Evolutionary conservation across 2,113 vertebrate genomes (phyloP), one percentile per base, ranked within the genome.

Genomic region (Camelus dromedarius): DNA sequence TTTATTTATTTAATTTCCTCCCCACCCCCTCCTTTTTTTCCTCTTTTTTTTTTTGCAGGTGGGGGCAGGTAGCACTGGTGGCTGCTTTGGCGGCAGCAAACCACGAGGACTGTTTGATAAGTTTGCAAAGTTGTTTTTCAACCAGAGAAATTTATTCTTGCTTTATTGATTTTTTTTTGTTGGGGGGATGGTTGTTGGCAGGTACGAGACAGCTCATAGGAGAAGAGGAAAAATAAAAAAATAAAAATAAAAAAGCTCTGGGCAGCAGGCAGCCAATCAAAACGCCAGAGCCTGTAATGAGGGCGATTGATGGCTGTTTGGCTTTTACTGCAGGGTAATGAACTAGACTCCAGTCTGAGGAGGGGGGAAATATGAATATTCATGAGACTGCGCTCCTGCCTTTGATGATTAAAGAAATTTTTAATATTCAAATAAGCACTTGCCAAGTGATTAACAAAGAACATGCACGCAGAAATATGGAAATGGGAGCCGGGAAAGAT

Each of bases 341-440:
- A 99, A 99, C 99, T 99, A 99, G 99, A 99, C 99, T 99, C 98
- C 99, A 99, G 99, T 99, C 99, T 98, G 98, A 98, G 99, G 98
- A 98, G 99, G 97, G 98, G 99, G 97, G 98, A 98, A 99, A 99
- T 99, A 99, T 99, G 99, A 99, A 99, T 99, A 99, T 99, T 99
- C 99, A 99, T 99, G 99, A 99, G 99, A 98, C 99, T 99, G 98
- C 98, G 99, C 99, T 99, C 98, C 99, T 99, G 99, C 99, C 99
- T 99, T 99, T 99, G 99, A 99, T 99, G 99, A 99, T 99, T 99
- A 99, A 99, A 99, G 99, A 99, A 99, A 99, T 99, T 99, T 99
- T 99, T 99, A 99, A 99, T 99, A 99, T 99, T 99, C 99, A 99
- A 99, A 99, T 99, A 99, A 99, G 99, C 99, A 99, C 99, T 99